Evolutionary conservation across 2,888 invertebrate species (phyloP).

Genomic region (Nomada fabriciana): DNA sequence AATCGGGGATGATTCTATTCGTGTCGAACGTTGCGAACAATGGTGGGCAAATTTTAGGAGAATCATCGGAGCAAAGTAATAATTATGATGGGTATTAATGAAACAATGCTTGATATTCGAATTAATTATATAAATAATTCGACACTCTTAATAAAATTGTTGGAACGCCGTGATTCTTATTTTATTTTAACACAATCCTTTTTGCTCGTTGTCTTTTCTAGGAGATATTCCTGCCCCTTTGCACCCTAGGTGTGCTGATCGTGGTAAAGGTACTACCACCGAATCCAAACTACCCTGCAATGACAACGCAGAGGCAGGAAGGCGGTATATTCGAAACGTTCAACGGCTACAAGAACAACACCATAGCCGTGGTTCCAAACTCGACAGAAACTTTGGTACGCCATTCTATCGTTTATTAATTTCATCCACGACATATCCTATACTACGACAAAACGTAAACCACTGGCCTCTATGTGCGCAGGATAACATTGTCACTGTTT

Average conservation of each 20-base stretch:
- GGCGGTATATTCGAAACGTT: constrained; percentile 86
- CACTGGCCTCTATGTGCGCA: too few relatives aligned
- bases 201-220: constrained; percentile 79
- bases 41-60: too few relatives aligned
- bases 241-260: constrained; percentile 90
- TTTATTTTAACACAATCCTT: too few relatives aligned
- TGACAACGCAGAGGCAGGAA: constrained; percentile 87
- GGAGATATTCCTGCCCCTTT: constrained; percentile 92
- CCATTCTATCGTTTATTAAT: constrained; percentile 34
- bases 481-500: constrained; percentile 9
- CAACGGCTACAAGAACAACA: constrained; percentile 86
- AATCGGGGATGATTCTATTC: too few relatives aligned
- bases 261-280: constrained; percentile 90
- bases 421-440: neutral
- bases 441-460: neutral
- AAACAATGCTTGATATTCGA: too few relatives aligned
- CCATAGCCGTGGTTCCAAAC: constrained; percentile 89
- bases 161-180: too few relatives aligned
- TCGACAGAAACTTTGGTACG: constrained; percentile 86
- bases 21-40: too few relatives aligned
- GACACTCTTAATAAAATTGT: too few relatives aligned
- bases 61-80: too few relatives aligned
- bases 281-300: constrained; percentile 91
- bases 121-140: too few relatives aligned
- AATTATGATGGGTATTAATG: too few relatives aligned